Evolutionary conservation across 2,888 invertebrate species (phyloP), one percentile per base, ranked within the genome.

Genomic region (Gastracanthus pulcherrimus): DNA sequence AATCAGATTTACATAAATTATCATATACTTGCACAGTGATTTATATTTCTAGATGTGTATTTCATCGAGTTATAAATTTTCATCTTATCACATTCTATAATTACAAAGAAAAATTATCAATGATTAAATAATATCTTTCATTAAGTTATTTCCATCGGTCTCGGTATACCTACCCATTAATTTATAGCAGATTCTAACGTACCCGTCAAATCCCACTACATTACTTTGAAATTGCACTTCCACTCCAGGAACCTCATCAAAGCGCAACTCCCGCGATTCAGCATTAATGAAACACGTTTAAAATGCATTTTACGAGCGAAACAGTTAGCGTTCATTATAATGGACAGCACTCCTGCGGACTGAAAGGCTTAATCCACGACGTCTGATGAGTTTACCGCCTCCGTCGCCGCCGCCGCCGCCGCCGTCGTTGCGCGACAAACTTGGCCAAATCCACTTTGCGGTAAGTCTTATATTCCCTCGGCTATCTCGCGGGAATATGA

Each of bases 351-450:
- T 26, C 26, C 23, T 23, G 51, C 19, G 5, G 48, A 48, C 66
- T 75, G 74, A 82, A 75, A 71, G 31, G 82, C 75, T 82, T 82
- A 82, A 79, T 79, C 79, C 67, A 72, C 41, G 16, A 66, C 79
- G 74, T 76, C 76, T 82, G 80, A 82, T 80, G 80, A 80, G 80
- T 82, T 82, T 80, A 80, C 67, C 79, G 75, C 64, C 55, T 66
- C 64, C 36, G 72, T 64, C 58, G 69, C 6, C n/a, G n/a, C n/a
- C n/a, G n/a, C n/a, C n/a, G n/a, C n/a, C n/a, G n/a, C n/a, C n/a
- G n/a, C n/a, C n/a, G n/a, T n/a, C 60, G 76, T 58, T 60, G 26
- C 41, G 76, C 64, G 71, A 80, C 76, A 79, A 79, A 79, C 74
- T 74, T 74, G 70, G 38, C 71, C 79, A 79, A 78, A 78, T 75